Conservation (phyloP, 1,140 invertebrate genomes). For the Belonocnema kinseyi region DNA sequence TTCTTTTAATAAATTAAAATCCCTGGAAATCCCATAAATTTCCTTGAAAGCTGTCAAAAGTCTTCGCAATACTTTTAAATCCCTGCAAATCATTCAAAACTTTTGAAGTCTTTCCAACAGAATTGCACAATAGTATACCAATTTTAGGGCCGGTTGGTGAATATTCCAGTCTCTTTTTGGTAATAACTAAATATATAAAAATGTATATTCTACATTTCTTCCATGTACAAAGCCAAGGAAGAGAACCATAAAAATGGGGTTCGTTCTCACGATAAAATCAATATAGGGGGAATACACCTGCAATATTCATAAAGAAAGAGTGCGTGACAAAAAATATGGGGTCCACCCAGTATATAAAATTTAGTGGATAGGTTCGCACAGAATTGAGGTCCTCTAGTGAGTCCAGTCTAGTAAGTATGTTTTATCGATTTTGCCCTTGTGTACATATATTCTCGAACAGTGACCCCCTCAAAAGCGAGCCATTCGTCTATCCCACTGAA, state of each 20-base stretch:
- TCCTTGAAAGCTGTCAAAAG: too few species aligned
- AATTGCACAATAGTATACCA: too few species aligned
- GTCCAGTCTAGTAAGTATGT: conserved; percentile 6
- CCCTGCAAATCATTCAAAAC: too few species aligned
- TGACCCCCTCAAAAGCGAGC: neutral
- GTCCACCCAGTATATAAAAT: conserved; percentile 4
- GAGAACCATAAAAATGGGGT: neutral
- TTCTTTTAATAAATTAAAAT: too few species aligned
- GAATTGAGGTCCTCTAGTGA: neutral
- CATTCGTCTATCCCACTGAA: neutral
- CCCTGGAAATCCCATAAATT: too few species aligned
- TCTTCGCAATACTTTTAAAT: too few species aligned
- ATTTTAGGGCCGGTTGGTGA: too few species aligned
- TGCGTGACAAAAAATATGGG: conserved; percentile 11
- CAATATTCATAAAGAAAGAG: conserved; percentile 10
- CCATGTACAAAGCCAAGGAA: neutral
- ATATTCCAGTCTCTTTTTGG: too few species aligned
- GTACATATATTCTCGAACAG: conserved; percentile 1
- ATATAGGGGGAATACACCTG: conserved; percentile 1
- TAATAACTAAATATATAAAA: too few species aligned
- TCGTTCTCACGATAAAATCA: neutral
- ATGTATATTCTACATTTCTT: too few species aligned
- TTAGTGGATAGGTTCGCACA: neutral
- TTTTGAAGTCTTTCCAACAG: too few species aligned
- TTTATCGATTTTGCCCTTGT: conserved; percentile 9